Base-by-base conservation (phyloP, 2,888 invertebrate genomes). In the Nezara viridula region DNA sequence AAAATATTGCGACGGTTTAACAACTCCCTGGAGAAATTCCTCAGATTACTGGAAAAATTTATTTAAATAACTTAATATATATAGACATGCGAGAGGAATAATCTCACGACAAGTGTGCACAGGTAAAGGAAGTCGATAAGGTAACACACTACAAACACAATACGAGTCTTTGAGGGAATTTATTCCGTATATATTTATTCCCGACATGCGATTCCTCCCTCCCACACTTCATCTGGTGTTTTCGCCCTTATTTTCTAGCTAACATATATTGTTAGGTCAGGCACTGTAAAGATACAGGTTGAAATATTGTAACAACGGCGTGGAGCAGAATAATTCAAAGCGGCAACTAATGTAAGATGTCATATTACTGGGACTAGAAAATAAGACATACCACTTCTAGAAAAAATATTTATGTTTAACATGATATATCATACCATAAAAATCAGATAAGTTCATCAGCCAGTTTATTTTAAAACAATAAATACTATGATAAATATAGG, bases 21-120 rank as follows among this genome's bases (percentile, higher is more conserved):
- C 81, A 81, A n/a, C 81, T 16, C 81, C 1, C 81, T 47, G 0
- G 24, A n/a, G 44, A 16, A 81, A 81, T 81, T 81, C 81, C 44
- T 81, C 44, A 40, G 81, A n/a, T 44, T 81, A 44, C 40, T 12
- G n/a, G 81, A 47, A 73, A 44, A 81, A 9, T n/a, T 12, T 44
- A 81, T 81, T 81, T 81, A 47, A 81, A 81, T 81, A 81, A 81
- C 44, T 81, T 81, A 81, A 81, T 81, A 81, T 40, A 40, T 81
- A 86, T 24, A 47, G 86, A 55, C 86, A 86, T 86, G 86, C 86
- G n/a, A 86, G 40, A n/a, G 37, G 44, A 32, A 37, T 55, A 55
- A 86, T 86, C 86, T 86, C 86, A 86, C 86, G 86, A 55, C 55
- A 86, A 86, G 66, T 73, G 32, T 37, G 66, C 66, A 37, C 19